These are phyloP conservation scores for Agriotes lineatus DNA, from an alignment of 2,888 invertebrate species.

Conservation along the genomic window DNA sequence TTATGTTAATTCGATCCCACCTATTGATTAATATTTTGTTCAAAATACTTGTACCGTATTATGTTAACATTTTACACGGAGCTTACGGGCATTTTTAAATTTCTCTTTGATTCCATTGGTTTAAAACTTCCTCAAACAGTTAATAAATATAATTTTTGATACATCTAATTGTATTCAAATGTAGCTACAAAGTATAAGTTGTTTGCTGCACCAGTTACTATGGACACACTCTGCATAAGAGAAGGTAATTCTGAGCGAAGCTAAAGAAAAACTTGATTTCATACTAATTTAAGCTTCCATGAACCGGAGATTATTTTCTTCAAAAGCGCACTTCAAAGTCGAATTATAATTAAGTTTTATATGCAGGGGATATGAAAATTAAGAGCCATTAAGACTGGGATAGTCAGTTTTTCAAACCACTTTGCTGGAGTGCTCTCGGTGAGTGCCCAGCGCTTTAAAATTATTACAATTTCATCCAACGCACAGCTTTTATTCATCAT, in stretches of 20 bases:
- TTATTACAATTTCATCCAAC: background rate
- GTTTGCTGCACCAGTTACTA: no score
- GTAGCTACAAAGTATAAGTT: no score
- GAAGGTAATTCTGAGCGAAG: background rate
- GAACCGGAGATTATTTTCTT: slow-evolving; percentile 18
- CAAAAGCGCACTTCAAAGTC: slow-evolving; percentile 8
- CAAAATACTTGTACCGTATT: slow-evolving; percentile 8
- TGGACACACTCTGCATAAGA: no score
- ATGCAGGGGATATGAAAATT: slow-evolving; percentile 15
- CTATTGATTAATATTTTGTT: slow-evolving; percentile 23
- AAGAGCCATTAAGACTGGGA: slow-evolving; percentile 13
- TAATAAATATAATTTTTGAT: no score
- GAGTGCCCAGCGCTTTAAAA: background rate
- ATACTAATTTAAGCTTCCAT: slow-evolving; percentile 5
- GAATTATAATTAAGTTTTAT: slow-evolving; percentile 9
- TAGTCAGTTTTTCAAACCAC: slow-evolving; percentile 14
- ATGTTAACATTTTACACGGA: slow-evolving; percentile 5
- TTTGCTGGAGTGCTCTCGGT: slow-evolving; percentile 10
- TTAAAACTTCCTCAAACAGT: no score
- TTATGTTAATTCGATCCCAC: slow-evolving; percentile 23
- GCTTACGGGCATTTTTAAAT: no score
- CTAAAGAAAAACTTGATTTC: background rate
- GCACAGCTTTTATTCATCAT: background rate
- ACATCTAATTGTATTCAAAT: no score
- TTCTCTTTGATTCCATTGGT: no score